These are phyloP conservation scores for Helicorthomorpha holstii DNA, from an alignment of 1,140 invertebrate genomes.

Conservation along the genomic window DNA sequence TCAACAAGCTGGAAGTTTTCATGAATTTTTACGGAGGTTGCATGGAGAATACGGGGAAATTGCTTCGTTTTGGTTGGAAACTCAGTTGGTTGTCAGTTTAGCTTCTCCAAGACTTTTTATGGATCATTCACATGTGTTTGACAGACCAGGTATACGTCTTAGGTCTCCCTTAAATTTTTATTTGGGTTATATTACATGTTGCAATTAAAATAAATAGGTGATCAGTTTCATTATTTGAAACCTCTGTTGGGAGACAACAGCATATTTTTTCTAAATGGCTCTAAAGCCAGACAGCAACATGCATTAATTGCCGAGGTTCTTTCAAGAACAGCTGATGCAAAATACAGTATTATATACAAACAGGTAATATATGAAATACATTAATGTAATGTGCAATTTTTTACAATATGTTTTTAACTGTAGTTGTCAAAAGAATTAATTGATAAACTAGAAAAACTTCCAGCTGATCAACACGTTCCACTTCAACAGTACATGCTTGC, in stretches of 20 bases:
- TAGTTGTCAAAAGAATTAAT: slow-evolving; percentile 16
- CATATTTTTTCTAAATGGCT: slow-evolving; percentile 19
- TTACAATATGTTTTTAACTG: slow-evolving; percentile 3
- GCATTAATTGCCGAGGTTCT: slow-evolving; percentile 13
- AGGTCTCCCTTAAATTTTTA: neutral
- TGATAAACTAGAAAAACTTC: slow-evolving; percentile 14
- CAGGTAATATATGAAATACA: slow-evolving; percentile 8
- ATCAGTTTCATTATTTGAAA: slow-evolving; percentile 15
- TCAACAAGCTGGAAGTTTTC: slow-evolving; percentile 21
- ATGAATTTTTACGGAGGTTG: slow-evolving; percentile 22
- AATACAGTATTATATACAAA: slow-evolving; percentile 4
- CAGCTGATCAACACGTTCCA: slow-evolving; percentile 18
- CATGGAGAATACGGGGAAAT: slow-evolving; percentile 22
- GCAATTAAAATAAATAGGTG: slow-evolving; percentile 1
- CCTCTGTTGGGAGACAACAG: slow-evolving; percentile 15
- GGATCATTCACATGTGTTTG: slow-evolving; percentile 21
- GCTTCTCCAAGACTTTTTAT: slow-evolving; percentile 22
- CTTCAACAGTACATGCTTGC: slow-evolving; percentile 18
- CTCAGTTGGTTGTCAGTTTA: slow-evolving; percentile 21
- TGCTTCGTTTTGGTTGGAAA: slow-evolving; percentile 23
- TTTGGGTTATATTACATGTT: neutral
- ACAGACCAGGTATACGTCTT: slow-evolving; percentile 23
- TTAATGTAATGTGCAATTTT: neutral
- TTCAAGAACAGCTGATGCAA: slow-evolving; percentile 9
- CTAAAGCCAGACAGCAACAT: slow-evolving; percentile 15